Evolutionary conservation across 2,797 vertebrate genomes (phyloP), one percentile per base, ranked within the genome.

Genomic region (Euphonia xanthogaster): DNA sequence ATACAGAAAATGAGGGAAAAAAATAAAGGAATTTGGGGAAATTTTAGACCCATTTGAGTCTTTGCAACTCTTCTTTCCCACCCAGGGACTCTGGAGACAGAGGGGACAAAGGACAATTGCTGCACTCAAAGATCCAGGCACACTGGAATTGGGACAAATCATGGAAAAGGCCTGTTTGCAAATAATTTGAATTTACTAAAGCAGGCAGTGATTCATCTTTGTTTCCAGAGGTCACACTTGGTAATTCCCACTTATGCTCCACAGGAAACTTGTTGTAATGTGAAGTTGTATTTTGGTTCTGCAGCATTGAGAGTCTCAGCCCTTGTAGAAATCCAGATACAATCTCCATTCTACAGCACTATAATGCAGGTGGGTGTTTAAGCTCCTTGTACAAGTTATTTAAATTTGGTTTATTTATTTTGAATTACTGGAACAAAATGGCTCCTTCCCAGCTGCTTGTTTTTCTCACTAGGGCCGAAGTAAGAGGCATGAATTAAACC

Each of bases 381-480:
- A 82, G 13, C 77, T 71, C 30, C 35, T 15, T 51, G 75, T 75
- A 67, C 45, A 7, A 23, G 37, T 42, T 39, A 63, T 73, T 96
- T 76, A 82, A 81, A 71, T 90, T 45, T 80, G 54, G 39, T 30
- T 73, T 84, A 22, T 85, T 94, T 95, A 42, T 42, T 93, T 66
- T 33, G 58, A 74, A 47, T 54, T 30, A 37, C 72, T 61, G 65
- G 57, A 90, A 72, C 1, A 24, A 85, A 91, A 77, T 54, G 58
- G 24, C 57, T 86, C 37, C 35, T 90, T 93, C 45, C 24, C 33
- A 65, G 68, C 13, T 8, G 30, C 47, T 91, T 68, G 24, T 44
- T 83, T 94, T 88, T 72, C 58, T 51, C 39, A n/a, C 42, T 7
- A 54, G 51, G 11, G 18, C 37, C 88, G 53, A 53, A 93, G 66